Evolutionary conservation across 2,113 vertebrate genomes (phyloP).

Genomic region (Gorsachius goisagi): DNA sequence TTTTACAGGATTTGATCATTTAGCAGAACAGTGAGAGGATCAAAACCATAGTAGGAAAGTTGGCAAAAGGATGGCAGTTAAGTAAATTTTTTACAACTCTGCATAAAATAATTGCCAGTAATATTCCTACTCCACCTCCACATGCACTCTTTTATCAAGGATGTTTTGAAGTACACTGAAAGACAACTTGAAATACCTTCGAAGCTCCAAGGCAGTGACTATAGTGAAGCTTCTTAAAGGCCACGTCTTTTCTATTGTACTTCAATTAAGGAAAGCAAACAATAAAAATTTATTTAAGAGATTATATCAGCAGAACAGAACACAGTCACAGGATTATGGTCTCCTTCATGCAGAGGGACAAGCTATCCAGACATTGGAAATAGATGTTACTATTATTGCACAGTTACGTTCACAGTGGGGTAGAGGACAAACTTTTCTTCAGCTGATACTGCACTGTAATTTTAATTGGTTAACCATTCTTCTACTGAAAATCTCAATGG

Average conservation of each 20-base stretch:
- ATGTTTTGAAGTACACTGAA: slow-evolving; percentile 51
- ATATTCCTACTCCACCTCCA: background rate
- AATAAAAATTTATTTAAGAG: slow-evolving; percentile 55
- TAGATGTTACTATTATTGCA: background rate
- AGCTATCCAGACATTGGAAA: background rate
- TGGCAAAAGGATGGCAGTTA: background rate
- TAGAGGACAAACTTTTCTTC: slow-evolving; percentile 30
- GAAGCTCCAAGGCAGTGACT: slow-evolving; percentile 24
- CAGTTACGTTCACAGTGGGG: background rate
- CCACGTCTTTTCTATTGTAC: slow-evolving; percentile 22
- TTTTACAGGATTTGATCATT: background rate
- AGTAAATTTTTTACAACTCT: slow-evolving; percentile 2
- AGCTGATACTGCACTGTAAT: background rate
- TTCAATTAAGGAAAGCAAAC: slow-evolving; percentile 60
- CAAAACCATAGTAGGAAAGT: background rate
- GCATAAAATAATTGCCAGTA: background rate
- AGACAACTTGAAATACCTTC: slow-evolving; percentile 54
- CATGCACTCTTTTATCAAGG: background rate
- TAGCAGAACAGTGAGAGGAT: background rate
- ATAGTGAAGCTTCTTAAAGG: slow-evolving; percentile 29
- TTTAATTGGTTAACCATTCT: slow-evolving; percentile 15
- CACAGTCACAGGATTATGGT: slow-evolving; percentile 8
- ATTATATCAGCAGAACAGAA: slow-evolving; percentile 44
- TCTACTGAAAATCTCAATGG: background rate
- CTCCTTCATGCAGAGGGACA: slow-evolving; percentile 10